phyloP scores from a whole-genome alignment of 1,140 invertebrate species.

The Hylaeus volcanicus region DNA sequence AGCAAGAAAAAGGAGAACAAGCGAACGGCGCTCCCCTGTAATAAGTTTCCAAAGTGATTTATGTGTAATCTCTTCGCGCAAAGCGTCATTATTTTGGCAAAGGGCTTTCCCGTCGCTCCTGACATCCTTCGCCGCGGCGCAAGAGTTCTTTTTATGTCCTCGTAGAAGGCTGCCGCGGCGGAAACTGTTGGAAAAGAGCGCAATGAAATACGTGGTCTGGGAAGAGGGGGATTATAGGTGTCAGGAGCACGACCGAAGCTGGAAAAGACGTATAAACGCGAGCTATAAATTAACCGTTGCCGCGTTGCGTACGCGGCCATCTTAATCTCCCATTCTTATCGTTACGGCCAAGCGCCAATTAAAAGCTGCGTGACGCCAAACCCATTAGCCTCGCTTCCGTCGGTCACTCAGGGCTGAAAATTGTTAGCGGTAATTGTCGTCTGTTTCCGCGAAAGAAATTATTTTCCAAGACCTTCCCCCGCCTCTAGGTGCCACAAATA shows the following conservation, averaged over 20 bases:
- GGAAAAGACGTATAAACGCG: constrained; percentile 61
- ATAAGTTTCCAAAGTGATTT: constrained; percentile 48
- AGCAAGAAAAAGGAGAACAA: neutral
- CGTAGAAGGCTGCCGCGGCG: constrained; percentile 39
- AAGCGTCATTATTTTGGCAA: constrained; percentile 48
- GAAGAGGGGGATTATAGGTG: constrained; percentile 61
- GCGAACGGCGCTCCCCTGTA: neutral
- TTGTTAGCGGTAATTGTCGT: constrained; percentile 14
- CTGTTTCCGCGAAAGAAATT: constrained; percentile 5
- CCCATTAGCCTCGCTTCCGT: neutral
- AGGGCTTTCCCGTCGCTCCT: neutral
- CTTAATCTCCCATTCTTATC: constrained; percentile 56
- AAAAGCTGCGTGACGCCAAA: constrained; percentile 4
- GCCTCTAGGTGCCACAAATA: too few species aligned
- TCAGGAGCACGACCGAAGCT: constrained; percentile 54
- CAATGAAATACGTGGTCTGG: constrained; percentile 67
- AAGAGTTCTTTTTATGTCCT: constrained; percentile 45
- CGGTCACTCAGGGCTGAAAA: neutral
- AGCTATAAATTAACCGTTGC: constrained; percentile 67
- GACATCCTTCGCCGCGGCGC: constrained; percentile 14
- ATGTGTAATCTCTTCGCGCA: constrained; percentile 49
- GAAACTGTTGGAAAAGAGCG: constrained; percentile 51
- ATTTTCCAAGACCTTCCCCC: neutral
- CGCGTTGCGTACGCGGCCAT: constrained; percentile 20
- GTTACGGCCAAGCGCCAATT: constrained; percentile 29